Evolutionary conservation across 2,888 invertebrate genomes (phyloP), one percentile per base, ranked within the genome.

Genomic region (Drosophila niveifrons): DNA sequence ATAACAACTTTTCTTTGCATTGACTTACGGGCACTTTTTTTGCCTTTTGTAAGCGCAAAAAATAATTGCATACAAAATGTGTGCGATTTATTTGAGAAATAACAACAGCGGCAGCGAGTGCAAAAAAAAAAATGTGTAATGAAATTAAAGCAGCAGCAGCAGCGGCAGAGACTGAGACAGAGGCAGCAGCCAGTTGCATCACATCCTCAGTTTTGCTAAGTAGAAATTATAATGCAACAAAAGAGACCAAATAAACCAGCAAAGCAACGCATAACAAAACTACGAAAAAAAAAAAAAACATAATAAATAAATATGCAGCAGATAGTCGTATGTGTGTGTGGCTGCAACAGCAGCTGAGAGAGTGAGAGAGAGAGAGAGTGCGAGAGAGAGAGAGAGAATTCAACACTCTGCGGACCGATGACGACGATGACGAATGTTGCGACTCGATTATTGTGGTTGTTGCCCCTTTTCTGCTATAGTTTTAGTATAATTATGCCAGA

Each of bases 11-110:
- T 83, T 83, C 82, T 83, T 83, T 78, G 78, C 84, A 83, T 88
- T 85, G 88, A 82, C 88, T 87, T 82, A 68, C 81, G 80, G 61
- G 66, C 41, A 67, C 72, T 79, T 80, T 52, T 46, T 48, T 34
- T 68, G 68, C 68, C 68, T 68, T 67, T 76, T 76, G 76, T 79
- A 62, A 79, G 79, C 51, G 79, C 58, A 78, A 82, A 76, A 76
- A 82, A 84, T 86, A 88, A 89, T 85, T 85, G 86, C 88, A 85
- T 84, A 84, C 89, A 89, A 89, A 85, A 89, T 85, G 89, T 89
- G 82, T 84, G 89, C 89, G 89, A 89, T 85, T 85, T 89, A 84
- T 89, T 84, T 84, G 88, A 88, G 85, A 88, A 87, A 86, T 83
- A 88, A 88, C 72, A 64, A 66, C 78, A 63, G 47, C 80, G 58